Evolutionary conservation across 2,888 invertebrate genomes (phyloP).

Genomic region (Macrostomum cliftonense): DNA sequence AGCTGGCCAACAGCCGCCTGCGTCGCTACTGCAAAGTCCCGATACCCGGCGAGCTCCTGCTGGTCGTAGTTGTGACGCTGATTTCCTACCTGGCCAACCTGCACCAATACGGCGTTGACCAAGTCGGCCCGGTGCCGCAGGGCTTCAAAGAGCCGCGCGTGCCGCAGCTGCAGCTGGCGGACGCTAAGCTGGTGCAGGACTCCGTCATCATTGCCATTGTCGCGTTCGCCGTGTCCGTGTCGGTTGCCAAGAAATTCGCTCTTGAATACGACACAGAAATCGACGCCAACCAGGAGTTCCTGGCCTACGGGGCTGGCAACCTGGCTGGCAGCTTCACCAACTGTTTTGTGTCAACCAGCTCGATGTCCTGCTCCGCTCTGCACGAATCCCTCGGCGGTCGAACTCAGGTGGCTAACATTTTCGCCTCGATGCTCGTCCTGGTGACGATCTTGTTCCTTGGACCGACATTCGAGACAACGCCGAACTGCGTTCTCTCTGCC

Average conservation of each 20-base stretch:
- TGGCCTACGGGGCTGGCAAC: constrained; percentile 12
- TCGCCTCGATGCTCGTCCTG: constrained; percentile 56
- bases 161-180: background rate
- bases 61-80: constrained; percentile 15
- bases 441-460: constrained; percentile 66
- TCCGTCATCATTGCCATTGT: constrained; percentile 19
- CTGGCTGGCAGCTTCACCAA: constrained; percentile 2
- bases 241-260: constrained; percentile 36
- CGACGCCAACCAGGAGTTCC: constrained; percentile 26
- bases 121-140: constrained; percentile 9
- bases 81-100: constrained; percentile 10
- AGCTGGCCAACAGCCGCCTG: constrained; percentile 29
- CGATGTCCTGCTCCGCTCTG: constrained; percentile 45
- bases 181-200: constrained; percentile 1
- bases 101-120: constrained; percentile 7
- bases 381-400: constrained; percentile 67
- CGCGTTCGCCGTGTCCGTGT: constrained; percentile 30
- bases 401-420: constrained; percentile 58
- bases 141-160: constrained; percentile 8
- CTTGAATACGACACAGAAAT: constrained; percentile 36
- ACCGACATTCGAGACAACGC: constrained; percentile 65
- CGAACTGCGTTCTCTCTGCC: constrained; percentile 47
- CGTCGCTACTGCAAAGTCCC: constrained; percentile 27
- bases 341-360: constrained; percentile 30
- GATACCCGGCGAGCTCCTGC: constrained; percentile 28